Evolutionary conservation across 2,888 invertebrate genomes (phyloP).

Genomic region (Campoplex nolae): DNA sequence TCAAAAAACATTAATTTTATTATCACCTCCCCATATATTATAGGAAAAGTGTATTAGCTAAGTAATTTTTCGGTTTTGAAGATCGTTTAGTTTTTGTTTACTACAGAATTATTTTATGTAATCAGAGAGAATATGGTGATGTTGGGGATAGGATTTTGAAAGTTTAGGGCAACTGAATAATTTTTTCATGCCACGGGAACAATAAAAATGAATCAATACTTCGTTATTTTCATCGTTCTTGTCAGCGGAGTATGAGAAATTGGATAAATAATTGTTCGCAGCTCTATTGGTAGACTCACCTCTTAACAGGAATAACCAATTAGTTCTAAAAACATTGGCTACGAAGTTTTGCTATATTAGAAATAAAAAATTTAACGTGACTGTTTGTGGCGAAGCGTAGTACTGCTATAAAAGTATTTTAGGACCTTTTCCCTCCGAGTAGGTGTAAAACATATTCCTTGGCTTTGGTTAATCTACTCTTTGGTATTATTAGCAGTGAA

Average conservation of each 20-base stretch:
- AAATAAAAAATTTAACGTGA: slow-evolving; percentile 21
- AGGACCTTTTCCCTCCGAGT: slow-evolving; percentile 16
- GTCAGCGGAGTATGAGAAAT: too few species aligned
- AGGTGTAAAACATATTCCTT: slow-evolving; percentile 19
- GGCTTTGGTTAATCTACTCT: slow-evolving; percentile 14
- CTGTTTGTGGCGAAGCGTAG: slow-evolving; percentile 28
- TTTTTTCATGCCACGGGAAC: neutral
- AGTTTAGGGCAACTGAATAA: neutral
- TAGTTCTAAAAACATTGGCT: neutral
- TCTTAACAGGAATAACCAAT: slow-evolving; percentile 8
- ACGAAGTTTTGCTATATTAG: slow-evolving; percentile 28
- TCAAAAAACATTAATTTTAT: too few species aligned
- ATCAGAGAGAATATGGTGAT: neutral
- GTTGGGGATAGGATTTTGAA: too few species aligned
- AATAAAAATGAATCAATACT: too few species aligned
- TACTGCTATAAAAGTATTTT: slow-evolving; percentile 49
- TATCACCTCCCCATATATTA: too few species aligned
- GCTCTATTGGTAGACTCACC: neutral
- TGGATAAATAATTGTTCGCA: neutral
- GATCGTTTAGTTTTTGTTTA: too few species aligned
- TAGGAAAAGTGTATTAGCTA: too few species aligned
- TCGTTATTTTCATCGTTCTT: too few species aligned
- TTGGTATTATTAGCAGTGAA: slow-evolving; percentile 38
- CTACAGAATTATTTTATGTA: too few species aligned
- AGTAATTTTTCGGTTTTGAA: too few species aligned